These are phyloP conservation scores for Clivina fossor DNA, from an alignment of 2,888 invertebrate genomes.

Conservation along the genomic window DNA sequence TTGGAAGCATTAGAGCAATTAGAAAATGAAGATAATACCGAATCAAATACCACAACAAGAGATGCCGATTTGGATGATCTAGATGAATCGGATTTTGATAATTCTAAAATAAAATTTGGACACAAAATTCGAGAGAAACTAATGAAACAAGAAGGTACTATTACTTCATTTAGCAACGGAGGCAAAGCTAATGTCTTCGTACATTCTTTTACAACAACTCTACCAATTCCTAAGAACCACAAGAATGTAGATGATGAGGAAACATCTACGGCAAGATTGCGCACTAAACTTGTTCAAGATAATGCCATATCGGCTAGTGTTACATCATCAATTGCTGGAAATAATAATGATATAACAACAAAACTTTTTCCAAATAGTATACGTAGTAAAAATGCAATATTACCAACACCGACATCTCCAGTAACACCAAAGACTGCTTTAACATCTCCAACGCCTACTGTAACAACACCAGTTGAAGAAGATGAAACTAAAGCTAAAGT, in stretches of 20 bases:
- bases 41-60: slow-evolving; percentile 47
- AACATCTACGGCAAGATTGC: slow-evolving; percentile 36
- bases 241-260: slow-evolving; percentile 33
- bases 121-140: slow-evolving; percentile 22
- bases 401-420: slow-evolving; percentile 38
- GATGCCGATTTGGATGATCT: slow-evolving; percentile 52
- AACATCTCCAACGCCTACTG: slow-evolving; percentile 49
- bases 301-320: slow-evolving; percentile 22
- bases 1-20: slow-evolving; percentile 75
- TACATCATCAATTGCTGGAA: slow-evolving; percentile 15
- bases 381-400: slow-evolving; percentile 38
- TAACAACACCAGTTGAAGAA: slow-evolving; percentile 52
- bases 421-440: slow-evolving; percentile 49
- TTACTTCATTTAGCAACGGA: slow-evolving; percentile 12
- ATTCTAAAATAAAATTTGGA: slow-evolving; percentile 5
- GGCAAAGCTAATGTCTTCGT: slow-evolving; percentile 21
- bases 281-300: neutral
- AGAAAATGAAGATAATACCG: slow-evolving; percentile 64
- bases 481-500: slow-evolving; percentile 67
- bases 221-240: neutral
- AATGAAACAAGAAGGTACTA: slow-evolving; percentile 11
- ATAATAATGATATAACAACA: slow-evolving; percentile 2
- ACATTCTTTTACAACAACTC: slow-evolving; percentile 11
- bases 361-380: neutral
- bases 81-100: slow-evolving; percentile 39